Base-by-base conservation (phyloP, 2,888 invertebrate species). In the Malthinus flaveolus region DNA sequence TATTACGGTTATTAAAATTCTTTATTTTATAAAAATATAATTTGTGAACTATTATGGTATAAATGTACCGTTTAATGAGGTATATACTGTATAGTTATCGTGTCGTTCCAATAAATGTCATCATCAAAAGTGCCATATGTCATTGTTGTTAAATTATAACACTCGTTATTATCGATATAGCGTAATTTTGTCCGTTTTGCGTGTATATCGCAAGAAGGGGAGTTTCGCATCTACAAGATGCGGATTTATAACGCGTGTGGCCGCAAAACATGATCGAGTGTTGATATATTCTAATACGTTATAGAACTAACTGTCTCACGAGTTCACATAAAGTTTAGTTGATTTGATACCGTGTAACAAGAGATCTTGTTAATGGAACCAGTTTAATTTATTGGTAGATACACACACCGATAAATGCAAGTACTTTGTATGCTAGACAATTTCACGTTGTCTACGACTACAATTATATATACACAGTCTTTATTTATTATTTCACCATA, bases 361-460 rank as follows among this genome's bases (percentile, higher is more conserved):
- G 50, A 56, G 56, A 56, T 56, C 56, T 56, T 56, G 50, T 56
- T 56, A 56, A 56, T 56, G 56, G 56, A 56, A 50, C 56, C 50
- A 46, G 50, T 56, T 50, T 56, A 56, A 56, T 56, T 56, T 56
- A 56, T 56, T 51, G 47, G 49, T 46, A 46, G 50, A 56, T 50
- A 56, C 46, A 56, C 36, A 51, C 45, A 49, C 23, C 33, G 49
- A 55, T 55, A 55, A 48, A 49, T 54, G 36, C 54, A 48, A 37
- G 54, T 54, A 47, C 53, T 47, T 37, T 47, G 37, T 53, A 48
- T 49, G 32, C 31, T 32, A 45, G 32, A 45, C 45, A 45, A 12
- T 45, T 45, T 32, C 45, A 32, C 45, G 10, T 45, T 45, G 45
- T 45, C 45, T 45, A 45, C 45, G 32, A 45, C 32, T 31, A 45